Base-by-base conservation (phyloP, 2,888 invertebrate species). In the Callinectes sapidus region DNA sequence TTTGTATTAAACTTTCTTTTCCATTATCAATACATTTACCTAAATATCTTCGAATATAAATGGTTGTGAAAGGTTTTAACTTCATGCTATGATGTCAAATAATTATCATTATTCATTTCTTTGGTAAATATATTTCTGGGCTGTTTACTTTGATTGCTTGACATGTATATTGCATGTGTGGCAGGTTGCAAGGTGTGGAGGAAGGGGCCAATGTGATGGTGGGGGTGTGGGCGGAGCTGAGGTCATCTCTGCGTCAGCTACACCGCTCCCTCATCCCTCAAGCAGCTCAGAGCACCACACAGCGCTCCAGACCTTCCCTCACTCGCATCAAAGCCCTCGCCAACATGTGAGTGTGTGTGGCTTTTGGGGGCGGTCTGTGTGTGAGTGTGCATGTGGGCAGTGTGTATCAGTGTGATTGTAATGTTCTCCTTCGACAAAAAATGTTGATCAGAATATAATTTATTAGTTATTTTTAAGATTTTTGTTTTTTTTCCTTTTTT, bases 231-330 rank as follows among this genome's bases (percentile, higher is more conserved):
- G 91, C 89, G 16, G 94, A 94, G 91, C 86, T 94, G 61, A 86
- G 94, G 87, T 92, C 93, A 32, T 91, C 93, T 5, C 88, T 94
- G n/a, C 92, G 94, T 32, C 94, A 94, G 86, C 92, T 94, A 16
- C 93, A 94, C 66, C 92, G 93, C 32, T 92, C 94, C 35, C 92
- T 94, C 92, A 93, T 94, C 71, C 92, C 94, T 35, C 91, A 94
- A 91, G 87, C 94, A 39, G 89, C 91, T 48, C 92, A 94, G 87
- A 90, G 91, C 54, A 87, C 91, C 32, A 86, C 87, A n/a, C 92
- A 87, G 55, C 94, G 92, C 14, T 91, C 92, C 61, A 86, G 92
- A 32, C 94, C 94, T 32, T 92, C 94, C 42, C 55, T 94, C 32
- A 94, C 93, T 18, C 89, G 93, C 55, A 94, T 94, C 88, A 94